Conservation (phyloP, 2,888 invertebrate genomes). For the Selenia dentaria region DNA sequence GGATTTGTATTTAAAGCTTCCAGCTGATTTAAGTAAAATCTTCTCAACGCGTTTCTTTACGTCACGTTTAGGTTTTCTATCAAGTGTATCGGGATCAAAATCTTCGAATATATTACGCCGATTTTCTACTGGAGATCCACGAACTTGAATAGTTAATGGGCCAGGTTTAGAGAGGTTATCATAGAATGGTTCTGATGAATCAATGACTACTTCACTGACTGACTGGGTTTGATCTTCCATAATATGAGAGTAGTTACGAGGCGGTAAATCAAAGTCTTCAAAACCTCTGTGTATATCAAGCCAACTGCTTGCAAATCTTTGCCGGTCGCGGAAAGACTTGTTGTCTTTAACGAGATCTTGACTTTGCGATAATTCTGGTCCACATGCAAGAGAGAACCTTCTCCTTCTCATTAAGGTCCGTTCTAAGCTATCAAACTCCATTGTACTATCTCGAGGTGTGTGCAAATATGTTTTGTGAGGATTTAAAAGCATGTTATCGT, state of each 20-base stretch:
- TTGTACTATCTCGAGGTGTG: constrained; percentile 46
- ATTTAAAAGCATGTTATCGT: constrained; percentile 59
- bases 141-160: constrained; percentile 92
- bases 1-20: constrained; percentile 88
- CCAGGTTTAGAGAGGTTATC: constrained; percentile 87
- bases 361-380: constrained; percentile 71
- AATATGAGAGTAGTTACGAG: constrained; percentile 55
- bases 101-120: constrained; percentile 88
- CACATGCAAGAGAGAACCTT: constrained; percentile 70
- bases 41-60: constrained; percentile 73
- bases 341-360: constrained; percentile 47
- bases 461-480: constrained; percentile 51
- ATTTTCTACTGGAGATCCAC: constrained; percentile 88
- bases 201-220: constrained; percentile 89
- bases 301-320: constrained; percentile 71
- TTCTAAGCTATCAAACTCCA: constrained; percentile 72
- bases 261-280: constrained; percentile 40
- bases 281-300: constrained; percentile 60
- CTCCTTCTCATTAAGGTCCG: constrained; percentile 58
- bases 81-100: constrained; percentile 94
- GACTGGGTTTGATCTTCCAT: constrained; percentile 65
- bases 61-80: constrained; percentile 87
- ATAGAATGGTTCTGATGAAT: constrained; percentile 82
- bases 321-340: constrained; percentile 51
- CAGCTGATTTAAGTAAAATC: constrained; percentile 87